phyloP scores from a whole-genome alignment of 2,797 vertebrate genomes.

The Urophycis tenuis region DNA sequence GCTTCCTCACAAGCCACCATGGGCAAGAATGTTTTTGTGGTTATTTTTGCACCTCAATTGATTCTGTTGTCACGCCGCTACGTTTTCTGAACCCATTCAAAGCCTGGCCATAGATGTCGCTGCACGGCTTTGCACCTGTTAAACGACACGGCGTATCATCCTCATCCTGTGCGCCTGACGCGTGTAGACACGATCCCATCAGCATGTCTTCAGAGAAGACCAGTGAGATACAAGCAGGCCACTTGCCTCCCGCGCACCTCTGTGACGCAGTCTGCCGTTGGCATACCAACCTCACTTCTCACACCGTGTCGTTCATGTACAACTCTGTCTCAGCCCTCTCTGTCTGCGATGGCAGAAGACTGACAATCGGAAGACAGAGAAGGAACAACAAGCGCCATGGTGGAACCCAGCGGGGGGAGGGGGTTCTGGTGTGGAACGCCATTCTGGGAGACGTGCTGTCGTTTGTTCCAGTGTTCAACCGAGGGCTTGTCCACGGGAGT shows the following conservation, averaged over 20 bases:
- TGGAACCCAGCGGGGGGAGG: too few relatives aligned
- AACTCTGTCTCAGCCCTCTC: too few relatives aligned
- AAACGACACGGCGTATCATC: background rate
- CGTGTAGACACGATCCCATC: background rate
- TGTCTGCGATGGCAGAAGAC: too few relatives aligned
- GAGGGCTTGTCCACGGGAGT: too few relatives aligned
- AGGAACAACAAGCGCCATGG: too few relatives aligned
- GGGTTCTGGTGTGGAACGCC: too few relatives aligned
- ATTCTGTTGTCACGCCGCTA: background rate
- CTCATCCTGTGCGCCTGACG: background rate
- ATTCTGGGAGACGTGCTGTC: too few relatives aligned
- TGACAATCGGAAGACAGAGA: too few relatives aligned
- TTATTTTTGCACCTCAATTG: background rate
- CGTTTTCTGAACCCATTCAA: background rate
- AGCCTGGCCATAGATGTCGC: background rate
- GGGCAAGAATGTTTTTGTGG: background rate
- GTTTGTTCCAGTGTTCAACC: too few relatives aligned
- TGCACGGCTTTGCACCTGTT: background rate
- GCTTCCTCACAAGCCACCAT: background rate
- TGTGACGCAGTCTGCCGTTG: background rate
- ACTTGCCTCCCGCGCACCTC: background rate
- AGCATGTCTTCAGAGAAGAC: background rate
- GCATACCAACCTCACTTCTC: too few relatives aligned
- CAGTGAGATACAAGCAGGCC: background rate
- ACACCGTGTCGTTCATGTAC: too few relatives aligned